Evolutionary conservation across 2,888 invertebrate species (phyloP), one percentile per base, ranked within the genome.

Genomic region (Troides aeacus): DNA sequence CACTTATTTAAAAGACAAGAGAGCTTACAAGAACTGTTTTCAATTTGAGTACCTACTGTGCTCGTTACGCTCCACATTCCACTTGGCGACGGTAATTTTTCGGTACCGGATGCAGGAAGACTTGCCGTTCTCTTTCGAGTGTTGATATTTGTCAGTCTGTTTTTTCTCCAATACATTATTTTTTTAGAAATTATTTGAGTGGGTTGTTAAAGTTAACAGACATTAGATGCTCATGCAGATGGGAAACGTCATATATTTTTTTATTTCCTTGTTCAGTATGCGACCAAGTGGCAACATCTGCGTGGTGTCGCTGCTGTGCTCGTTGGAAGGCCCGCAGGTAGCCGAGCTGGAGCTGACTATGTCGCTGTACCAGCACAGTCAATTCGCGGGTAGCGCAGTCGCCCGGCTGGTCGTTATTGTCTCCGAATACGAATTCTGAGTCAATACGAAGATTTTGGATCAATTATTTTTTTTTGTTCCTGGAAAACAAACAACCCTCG

Each of bases 261-360:
- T 8, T 7, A 5, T 53, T n/a, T n/a, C 18, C 18, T 58, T 12
- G 24, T 50, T 30, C 83, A 94, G 94, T 74, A 93, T 92, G 82
- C 84, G 93, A n/a, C 94, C 94, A n/a, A 86, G 84, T 1, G 92
- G 93, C 66, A 95, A 96, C 78, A 94, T 96, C 74, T 97, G 97
- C 57, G 95, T 96, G 66, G 93, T 98, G 12, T 94, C 95, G 6
- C 89, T 98, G 42, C 93, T 95, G 39, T 94, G 94, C 76, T 93
- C 96, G 10, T 94, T 98, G 50, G 93, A 94, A 58, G 98, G 98
- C 0, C 98, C 98, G 0, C 98, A 98, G 82, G 97, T 98, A 77
- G 95, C 97, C n/a, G 97, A 98, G 79, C 86, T 99, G 63, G 96
- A 97, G 81, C 93, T 99, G 2, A 95, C 94, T 74, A 98, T 98